Evolutionary conservation across 2,888 invertebrate species (phyloP).

Genomic region (Bedellia somnulentella): DNA sequence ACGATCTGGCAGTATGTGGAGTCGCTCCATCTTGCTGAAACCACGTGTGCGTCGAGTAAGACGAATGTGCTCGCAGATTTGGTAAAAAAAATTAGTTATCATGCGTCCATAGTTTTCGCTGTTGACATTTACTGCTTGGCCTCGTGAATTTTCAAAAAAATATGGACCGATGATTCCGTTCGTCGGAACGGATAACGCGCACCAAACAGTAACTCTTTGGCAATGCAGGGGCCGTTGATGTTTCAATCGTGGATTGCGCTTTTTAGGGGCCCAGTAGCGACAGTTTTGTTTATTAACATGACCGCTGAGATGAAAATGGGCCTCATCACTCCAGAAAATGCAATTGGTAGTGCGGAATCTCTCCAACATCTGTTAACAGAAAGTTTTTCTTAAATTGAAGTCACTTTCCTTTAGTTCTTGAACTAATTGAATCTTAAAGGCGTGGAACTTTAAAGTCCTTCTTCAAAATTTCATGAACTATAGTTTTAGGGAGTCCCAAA

Average conservation of each 20-base stretch:
- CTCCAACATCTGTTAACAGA: conserved; percentile 5
- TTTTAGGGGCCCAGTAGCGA: too few species aligned
- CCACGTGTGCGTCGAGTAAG: conserved; percentile 11
- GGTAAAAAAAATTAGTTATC: conserved; percentile 12
- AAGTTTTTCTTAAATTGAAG: conserved; percentile 3
- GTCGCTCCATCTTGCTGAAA: conserved; percentile 7
- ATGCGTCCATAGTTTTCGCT: conserved; percentile 11
- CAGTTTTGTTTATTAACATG: too few species aligned
- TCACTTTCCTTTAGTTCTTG: conserved; percentile 2
- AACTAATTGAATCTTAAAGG: conserved; percentile 1
- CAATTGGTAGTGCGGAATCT: too few species aligned
- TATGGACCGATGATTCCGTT: conserved; percentile 9
- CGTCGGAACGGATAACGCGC: conserved; percentile 12
- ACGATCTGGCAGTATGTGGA: conserved; percentile 7
- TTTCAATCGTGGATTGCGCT: conserved; percentile 10
- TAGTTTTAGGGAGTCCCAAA: conserved; percentile 6
- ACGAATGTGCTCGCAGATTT: conserved; percentile 10
- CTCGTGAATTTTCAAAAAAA: conserved; percentile 13
- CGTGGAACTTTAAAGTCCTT: conserved; percentile 8
- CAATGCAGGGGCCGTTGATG: conserved; percentile 12
- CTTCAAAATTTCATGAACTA: conserved; percentile 5
- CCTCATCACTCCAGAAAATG: too few species aligned
- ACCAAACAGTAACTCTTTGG: conserved; percentile 13
- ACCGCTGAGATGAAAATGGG: too few species aligned
- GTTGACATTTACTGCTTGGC: conserved; percentile 10